A percentile compares a stretch with the other conserved stretches of the same genome.
These are phyloP conservation scores for Anser cygnoides DNA, from an alignment of 2,113 vertebrate genomes.

Conservation along the genomic window DNA sequence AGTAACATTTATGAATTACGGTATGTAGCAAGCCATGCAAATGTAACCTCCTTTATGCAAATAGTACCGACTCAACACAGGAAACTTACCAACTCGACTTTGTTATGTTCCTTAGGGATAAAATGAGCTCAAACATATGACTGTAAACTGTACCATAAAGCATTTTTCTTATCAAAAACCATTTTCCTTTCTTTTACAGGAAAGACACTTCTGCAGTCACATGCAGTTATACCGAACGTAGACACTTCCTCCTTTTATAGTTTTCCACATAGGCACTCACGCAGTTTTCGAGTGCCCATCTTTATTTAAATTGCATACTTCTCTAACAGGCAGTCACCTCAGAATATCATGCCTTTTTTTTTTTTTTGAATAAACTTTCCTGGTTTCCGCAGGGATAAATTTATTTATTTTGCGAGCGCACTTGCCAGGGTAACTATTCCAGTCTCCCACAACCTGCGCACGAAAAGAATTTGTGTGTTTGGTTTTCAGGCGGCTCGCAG, in stretches of 20 bases:
- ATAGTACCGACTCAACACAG: not conserved
- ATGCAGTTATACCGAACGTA: not conserved
- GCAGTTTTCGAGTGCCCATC: not conserved
- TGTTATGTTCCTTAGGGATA: slow-evolving; percentile 44
- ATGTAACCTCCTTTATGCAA: not conserved
- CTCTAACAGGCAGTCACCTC: not conserved
- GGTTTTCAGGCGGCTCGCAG: not conserved
- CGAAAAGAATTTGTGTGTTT: not conserved
- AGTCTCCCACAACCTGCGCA: not conserved
- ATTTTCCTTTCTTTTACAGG: not conserved
- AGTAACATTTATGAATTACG: not conserved
- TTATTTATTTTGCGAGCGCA: not conserved
- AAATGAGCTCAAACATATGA: slow-evolving; percentile 16
- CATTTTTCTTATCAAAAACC: not conserved
- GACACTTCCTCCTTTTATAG: slow-evolving; percentile 16
- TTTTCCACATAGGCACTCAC: not conserved
- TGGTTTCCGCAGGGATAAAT: fast-evolving
- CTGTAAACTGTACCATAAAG: not conserved
- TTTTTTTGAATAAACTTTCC: not conserved
- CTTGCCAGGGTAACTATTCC: not conserved
- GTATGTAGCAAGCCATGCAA: not conserved
- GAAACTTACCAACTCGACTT: not conserved
- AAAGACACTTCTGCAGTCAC: not conserved
- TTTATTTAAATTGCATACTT: not conserved
- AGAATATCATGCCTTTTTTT: too few relatives aligned